These are phyloP conservation scores for Dryobotodes eremita DNA, from an alignment of 2,888 invertebrate genomes.

Conservation along the genomic window DNA sequence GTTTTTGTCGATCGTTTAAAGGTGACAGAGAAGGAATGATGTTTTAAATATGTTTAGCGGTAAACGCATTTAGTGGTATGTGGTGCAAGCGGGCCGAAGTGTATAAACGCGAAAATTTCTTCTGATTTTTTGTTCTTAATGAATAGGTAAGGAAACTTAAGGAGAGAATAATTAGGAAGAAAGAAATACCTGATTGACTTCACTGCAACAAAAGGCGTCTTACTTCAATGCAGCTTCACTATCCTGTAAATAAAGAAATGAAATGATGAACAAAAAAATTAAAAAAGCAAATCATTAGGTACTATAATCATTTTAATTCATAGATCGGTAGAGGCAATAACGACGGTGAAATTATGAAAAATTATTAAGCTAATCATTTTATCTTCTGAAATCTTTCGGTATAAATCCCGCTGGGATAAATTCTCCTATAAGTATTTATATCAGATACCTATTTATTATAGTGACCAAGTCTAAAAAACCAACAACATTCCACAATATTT, in stretches of 20 bases:
- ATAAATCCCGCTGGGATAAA: background rate
- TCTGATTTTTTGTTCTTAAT: background rate
- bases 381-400: background rate
- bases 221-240: background rate
- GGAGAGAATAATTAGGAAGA: background rate
- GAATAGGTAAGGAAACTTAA: background rate
- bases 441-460: background rate
- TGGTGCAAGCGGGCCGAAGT: background rate
- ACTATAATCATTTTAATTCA: no score
- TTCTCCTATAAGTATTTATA: background rate
- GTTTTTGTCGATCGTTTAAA: background rate
- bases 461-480: background rate
- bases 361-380: background rate
- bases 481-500: slow-evolving; percentile 8
- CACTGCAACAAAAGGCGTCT: background rate
- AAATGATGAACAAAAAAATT: background rate
- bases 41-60: background rate
- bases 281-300: background rate
- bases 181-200: background rate
- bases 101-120: no score
- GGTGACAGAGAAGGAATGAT: background rate
- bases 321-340: no score
- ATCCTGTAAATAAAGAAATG: background rate
- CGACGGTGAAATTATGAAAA: background rate
- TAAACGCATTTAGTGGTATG: background rate